phyloP scores from a whole-genome alignment of 2,113 vertebrate species.

The Cynopterus brachyotis region DNA sequence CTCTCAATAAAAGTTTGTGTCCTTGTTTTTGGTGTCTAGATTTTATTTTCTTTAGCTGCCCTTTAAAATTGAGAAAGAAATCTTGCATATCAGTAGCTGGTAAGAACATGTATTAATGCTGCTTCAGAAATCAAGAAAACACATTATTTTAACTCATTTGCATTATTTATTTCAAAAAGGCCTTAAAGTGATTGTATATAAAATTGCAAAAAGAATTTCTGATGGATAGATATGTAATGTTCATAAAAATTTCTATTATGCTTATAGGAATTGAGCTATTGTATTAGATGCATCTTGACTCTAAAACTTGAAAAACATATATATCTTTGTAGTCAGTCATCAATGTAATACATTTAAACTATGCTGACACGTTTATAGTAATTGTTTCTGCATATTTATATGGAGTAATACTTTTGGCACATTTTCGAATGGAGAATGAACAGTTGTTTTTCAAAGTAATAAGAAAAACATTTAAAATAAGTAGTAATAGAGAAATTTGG shows the following conservation, averaged over 20 bases:
- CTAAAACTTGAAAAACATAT: background rate
- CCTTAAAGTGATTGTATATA: slow-evolving; percentile 6
- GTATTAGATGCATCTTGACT: slow-evolving; percentile 8
- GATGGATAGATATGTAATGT: background rate
- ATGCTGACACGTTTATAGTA: background rate
- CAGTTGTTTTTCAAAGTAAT: slow-evolving; percentile 51
- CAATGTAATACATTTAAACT: background rate
- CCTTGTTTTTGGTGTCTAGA: slow-evolving; percentile 16
- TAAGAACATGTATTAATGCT: background rate
- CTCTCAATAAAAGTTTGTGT: slow-evolving; percentile 41
- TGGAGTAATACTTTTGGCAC: background rate
- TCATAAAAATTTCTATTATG: background rate
- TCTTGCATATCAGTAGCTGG: background rate
- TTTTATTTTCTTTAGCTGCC: background rate
- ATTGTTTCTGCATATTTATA: slow-evolving; percentile 42
- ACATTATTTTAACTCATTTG: background rate
- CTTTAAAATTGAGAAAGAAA: slow-evolving; percentile 5
- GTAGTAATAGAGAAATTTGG: slow-evolving; percentile 49
- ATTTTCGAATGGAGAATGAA: slow-evolving; percentile 26
- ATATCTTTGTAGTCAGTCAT: background rate
- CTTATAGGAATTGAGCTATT: slow-evolving; percentile 14
- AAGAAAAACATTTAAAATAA: slow-evolving; percentile 52
- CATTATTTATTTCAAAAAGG: slow-evolving; percentile 41
- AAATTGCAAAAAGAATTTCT: background rate
- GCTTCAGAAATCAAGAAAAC: slow-evolving; percentile 39